Evolutionary conservation across 2,113 vertebrate genomes (phyloP).

Genomic region (Taxidea taxus): DNA sequence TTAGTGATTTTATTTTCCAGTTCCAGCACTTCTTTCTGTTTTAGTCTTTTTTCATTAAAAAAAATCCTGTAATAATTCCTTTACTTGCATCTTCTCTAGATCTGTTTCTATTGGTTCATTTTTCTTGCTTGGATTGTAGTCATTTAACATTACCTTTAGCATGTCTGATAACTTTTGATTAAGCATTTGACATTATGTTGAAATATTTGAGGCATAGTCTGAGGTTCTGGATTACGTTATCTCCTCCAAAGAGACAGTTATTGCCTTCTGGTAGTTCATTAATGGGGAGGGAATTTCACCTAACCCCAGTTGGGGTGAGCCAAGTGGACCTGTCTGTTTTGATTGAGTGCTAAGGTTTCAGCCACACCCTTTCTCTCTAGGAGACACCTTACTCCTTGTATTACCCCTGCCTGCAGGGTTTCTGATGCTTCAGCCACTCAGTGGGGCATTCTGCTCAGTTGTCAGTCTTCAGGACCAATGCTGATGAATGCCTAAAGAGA

Average conservation of each 20-base stretch:
- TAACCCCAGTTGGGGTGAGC: neutral
- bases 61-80: too few species aligned
- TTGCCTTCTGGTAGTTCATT: neutral
- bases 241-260: neutral
- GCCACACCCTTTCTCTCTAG: neutral
- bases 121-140: neutral
- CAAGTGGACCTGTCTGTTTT: rapidly evolving
- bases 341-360: too few species aligned
- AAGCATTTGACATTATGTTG: neutral
- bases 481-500: too few species aligned
- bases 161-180: neutral
- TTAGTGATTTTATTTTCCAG: neutral
- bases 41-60: neutral
- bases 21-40: neutral
- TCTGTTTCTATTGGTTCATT: too few species aligned
- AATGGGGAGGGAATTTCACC: too few species aligned
- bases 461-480: neutral
- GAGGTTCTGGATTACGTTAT: neutral
- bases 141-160: neutral
- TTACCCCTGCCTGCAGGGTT: rapidly evolving
- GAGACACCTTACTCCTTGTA: neutral
- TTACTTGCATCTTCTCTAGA: neutral
- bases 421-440: neutral
- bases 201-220: neutral
- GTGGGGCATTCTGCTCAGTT: too few species aligned